A percentile compares a stretch with the other conserved stretches of the same genome.
These are phyloP conservation scores for Rattus rattus DNA, from an alignment of 2,113 vertebrate genomes.

Conservation along the genomic window DNA sequence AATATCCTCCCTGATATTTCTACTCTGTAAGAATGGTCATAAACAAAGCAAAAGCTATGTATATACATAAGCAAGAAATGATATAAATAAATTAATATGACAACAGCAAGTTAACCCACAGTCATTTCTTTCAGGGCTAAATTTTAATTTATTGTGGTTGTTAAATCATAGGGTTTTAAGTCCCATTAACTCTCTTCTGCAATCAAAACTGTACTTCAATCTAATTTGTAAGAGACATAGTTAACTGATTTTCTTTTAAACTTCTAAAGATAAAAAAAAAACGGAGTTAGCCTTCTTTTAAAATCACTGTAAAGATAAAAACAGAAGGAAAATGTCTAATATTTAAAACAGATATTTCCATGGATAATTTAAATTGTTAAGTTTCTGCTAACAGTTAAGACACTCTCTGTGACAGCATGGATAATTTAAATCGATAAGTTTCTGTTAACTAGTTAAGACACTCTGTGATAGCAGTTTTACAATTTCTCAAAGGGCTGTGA, in stretches of 20 bases:
- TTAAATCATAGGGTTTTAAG: conserved; percentile 45
- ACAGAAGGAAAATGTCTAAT: conserved; percentile 9
- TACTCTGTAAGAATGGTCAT: not conserved
- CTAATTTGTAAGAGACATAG: conserved; percentile 28
- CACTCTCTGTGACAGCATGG: conserved; percentile 39
- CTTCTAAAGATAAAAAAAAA: conserved; percentile 25
- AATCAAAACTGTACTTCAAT: conserved; percentile 48
- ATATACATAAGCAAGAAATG: not conserved
- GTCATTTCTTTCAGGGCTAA: conserved; percentile 8
- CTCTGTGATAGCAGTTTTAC: conserved; percentile 50
- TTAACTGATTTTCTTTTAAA: conserved; percentile 20
- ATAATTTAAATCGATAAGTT: conserved; percentile 52
- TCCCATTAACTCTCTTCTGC: conserved; percentile 33
- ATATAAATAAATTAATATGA: conserved; percentile 56
- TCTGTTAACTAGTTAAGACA: conserved; percentile 59
- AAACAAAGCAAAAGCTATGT: conserved; percentile 8
- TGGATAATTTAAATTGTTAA: conserved; percentile 36
- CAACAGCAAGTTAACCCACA: not conserved
- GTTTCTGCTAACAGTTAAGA: conserved; percentile 62
- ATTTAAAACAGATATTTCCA: conserved; percentile 26
- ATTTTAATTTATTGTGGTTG: conserved; percentile 8
- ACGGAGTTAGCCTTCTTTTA: conserved; percentile 26
- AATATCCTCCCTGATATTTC: conserved; percentile 32
- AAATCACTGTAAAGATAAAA: conserved; percentile 64
- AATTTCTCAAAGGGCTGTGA: conserved; percentile 48